Percentiles rank a stretch among this genome's conserved stretches.
phyloP scores from a whole-genome alignment of 2,888 invertebrate species.

The Pollenia labialis region DNA sequence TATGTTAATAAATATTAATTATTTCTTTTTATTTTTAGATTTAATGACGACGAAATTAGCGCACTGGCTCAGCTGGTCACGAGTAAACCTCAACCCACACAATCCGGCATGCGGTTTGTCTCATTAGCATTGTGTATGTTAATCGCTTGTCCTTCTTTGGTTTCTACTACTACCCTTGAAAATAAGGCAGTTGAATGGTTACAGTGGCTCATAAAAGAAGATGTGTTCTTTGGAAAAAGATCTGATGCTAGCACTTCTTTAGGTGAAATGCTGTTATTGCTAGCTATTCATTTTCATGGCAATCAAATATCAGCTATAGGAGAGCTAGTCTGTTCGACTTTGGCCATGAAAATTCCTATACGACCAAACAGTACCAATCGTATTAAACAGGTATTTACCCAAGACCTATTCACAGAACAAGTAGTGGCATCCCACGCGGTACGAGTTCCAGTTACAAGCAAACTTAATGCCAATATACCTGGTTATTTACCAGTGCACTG shows the following conservation, averaged over 20 bases:
- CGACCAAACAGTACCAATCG: slow-evolving; percentile 93
- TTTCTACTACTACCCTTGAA: slow-evolving; percentile 91
- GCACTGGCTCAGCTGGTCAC: slow-evolving; percentile 93
- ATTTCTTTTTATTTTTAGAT: slow-evolving; percentile 84
- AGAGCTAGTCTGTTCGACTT: slow-evolving; percentile 95
- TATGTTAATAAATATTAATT: background rate
- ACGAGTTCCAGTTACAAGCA: slow-evolving; percentile 96
- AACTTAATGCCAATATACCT: slow-evolving; percentile 93
- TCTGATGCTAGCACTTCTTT: slow-evolving; percentile 95
- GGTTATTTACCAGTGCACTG: slow-evolving; percentile 98
- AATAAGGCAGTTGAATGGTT: slow-evolving; percentile 96
- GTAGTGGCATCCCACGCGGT: slow-evolving; percentile 98
- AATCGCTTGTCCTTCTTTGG: slow-evolving; percentile 95
- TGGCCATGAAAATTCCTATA: slow-evolving; percentile 96
- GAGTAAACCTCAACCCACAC: slow-evolving; percentile 94
- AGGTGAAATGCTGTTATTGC: slow-evolving; percentile 96
- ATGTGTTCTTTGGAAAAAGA: slow-evolving; percentile 93
- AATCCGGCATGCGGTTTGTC: slow-evolving; percentile 96
- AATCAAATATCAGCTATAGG: slow-evolving; percentile 96
- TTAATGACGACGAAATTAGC: slow-evolving; percentile 95
- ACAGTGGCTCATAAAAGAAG: slow-evolving; percentile 95
- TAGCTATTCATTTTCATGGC: slow-evolving; percentile 98
- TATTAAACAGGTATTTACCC: slow-evolving; percentile 97
- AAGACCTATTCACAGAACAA: slow-evolving; percentile 98
- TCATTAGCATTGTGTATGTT: slow-evolving; percentile 97